Percentiles rank a stretch among this genome's conserved stretches.
Conservation (phyloP, 2,888 invertebrate genomes). For the Syrista parreyssii region DNA sequence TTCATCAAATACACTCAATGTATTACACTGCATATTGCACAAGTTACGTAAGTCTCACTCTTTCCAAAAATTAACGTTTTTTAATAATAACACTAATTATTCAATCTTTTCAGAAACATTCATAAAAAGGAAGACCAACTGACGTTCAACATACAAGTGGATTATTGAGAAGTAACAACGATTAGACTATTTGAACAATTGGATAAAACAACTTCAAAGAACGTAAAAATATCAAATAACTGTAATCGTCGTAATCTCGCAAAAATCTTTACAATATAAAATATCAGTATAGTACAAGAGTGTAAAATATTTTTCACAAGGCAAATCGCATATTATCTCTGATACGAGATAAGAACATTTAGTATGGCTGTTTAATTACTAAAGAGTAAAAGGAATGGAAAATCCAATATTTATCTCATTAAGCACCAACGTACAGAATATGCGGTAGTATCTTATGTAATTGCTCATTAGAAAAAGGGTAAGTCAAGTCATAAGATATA, state of each 20-base stretch:
- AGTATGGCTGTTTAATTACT: not conserved
- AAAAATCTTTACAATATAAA: not conserved
- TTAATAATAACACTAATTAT: not conserved
- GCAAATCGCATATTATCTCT: not conserved
- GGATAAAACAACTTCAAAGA: not conserved
- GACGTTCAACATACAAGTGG: not conserved
- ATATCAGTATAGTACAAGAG: not conserved
- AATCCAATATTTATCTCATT: not conserved
- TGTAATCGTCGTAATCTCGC: not conserved
- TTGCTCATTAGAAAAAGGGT: not conserved
- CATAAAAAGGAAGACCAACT: not conserved
- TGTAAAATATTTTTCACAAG: not conserved
- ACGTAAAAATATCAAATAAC: not conserved
- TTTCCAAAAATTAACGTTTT: not conserved
- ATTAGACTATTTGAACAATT: not conserved
- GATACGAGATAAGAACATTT: not conserved
- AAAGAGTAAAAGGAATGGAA: not conserved
- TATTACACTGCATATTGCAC: not conserved
- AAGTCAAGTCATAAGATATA: not conserved
- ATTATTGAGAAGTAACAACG: no score
- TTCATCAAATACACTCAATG: not conserved
- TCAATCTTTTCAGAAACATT: not conserved
- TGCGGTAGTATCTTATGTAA: not conserved
- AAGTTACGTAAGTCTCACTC: not conserved
- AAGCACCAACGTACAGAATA: not conserved